phyloP scores from a whole-genome alignment of 2,888 invertebrate species.

The Spilosoma lubricipeda region DNA sequence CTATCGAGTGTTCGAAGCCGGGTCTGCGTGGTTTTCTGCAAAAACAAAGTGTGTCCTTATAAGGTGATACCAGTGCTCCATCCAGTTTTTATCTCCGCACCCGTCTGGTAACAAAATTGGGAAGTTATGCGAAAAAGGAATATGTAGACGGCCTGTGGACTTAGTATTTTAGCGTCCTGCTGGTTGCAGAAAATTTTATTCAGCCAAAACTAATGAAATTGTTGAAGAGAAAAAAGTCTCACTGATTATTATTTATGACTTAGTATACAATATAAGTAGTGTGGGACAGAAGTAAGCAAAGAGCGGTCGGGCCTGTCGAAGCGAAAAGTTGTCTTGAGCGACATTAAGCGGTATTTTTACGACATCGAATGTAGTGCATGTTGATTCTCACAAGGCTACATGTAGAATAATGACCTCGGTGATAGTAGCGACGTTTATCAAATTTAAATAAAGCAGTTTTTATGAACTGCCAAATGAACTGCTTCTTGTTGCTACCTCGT shows the following conservation, averaged over 20 bases:
- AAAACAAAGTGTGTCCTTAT: conserved; percentile 77
- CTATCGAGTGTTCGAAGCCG: conserved; percentile 29
- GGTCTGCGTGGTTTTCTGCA: conserved; percentile 52
- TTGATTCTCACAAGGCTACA: conserved; percentile 8
- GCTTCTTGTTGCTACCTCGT: not conserved
- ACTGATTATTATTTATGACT: not conserved
- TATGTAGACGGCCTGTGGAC: conserved; percentile 45
- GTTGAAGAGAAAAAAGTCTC: not conserved
- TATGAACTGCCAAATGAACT: no score
- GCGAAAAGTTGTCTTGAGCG: conserved; percentile 15
- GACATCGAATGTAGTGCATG: conserved; percentile 15
- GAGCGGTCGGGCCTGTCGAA: conserved; percentile 7
- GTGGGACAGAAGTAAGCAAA: conserved; percentile 7
- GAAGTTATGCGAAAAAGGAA: conserved; percentile 60
- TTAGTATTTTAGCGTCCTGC: conserved; percentile 32
- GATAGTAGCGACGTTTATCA: not conserved
- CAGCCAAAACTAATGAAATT: conserved; percentile 2
- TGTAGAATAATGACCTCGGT: conserved; percentile 3
- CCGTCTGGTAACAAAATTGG: conserved; percentile 60
- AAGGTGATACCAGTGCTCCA: conserved; percentile 60
- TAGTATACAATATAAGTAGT: not conserved
- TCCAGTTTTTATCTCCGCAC: conserved; percentile 59
- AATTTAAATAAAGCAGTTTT: conserved; percentile 2
- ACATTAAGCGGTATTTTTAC: conserved; percentile 16
- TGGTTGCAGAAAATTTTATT: conserved; percentile 17